A percentile compares a stretch with the other conserved stretches of the same genome.
Evolutionary conservation across 2,113 vertebrate genomes (phyloP).

Genomic region (Addax nasomaculatus): DNA sequence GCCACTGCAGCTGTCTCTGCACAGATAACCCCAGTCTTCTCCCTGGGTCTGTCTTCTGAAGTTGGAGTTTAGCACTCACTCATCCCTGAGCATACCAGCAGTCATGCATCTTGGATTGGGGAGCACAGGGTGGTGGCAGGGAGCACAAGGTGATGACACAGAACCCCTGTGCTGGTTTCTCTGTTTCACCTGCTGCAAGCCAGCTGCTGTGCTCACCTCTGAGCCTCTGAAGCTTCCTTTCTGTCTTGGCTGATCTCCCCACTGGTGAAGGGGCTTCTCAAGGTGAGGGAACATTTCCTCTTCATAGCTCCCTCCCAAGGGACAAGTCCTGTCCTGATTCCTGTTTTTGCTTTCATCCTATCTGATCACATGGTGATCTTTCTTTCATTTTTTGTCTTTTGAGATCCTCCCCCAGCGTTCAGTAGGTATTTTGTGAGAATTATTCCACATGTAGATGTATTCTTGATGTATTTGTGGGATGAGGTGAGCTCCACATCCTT

Average conservation of each 20-base stretch:
- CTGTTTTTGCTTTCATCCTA: neutral
- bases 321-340: neutral
- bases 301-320: neutral
- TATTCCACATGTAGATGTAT: neutral
- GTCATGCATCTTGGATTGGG: neutral
- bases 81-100: neutral
- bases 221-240: neutral
- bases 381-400: neutral
- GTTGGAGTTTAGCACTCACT: neutral
- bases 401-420: neutral
- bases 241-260: neutral
- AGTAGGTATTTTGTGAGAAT: neutral
- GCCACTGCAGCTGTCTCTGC: neutral
- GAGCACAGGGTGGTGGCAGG: neutral
- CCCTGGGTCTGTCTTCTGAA: neutral
- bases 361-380: neutral
- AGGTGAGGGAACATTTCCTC: neutral
- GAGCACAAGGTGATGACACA: neutral
- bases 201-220: neutral
- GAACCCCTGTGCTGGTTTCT: neutral
- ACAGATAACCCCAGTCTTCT: neutral
- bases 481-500: neutral
- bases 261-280: neutral
- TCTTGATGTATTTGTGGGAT: neutral
- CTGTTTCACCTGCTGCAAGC: fast-evolving